A percentile compares a stretch with the other conserved stretches of the same genome.
Conservation (phyloP, 2,113 vertebrate species). For the Bagarius yarrelli region DNA sequence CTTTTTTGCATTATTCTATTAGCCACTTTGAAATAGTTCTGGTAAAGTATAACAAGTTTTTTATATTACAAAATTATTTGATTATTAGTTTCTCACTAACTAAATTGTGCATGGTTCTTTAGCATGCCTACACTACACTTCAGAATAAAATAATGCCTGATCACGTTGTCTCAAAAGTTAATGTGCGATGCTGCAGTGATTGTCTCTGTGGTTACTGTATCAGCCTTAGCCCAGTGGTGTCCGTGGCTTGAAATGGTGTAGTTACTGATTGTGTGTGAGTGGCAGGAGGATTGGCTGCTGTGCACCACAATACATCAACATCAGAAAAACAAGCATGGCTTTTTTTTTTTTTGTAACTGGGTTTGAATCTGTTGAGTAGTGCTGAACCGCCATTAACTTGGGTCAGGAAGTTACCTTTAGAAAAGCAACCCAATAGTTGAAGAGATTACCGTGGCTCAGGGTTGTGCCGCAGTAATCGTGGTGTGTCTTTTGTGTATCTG, state of each 20-base stretch:
- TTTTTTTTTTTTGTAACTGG: background rate
- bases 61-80: no score
- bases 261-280: conserved; percentile 44
- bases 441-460: background rate
- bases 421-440: background rate
- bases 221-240: background rate
- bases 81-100: no score
- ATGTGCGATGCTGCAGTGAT: background rate
- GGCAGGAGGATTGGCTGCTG: conserved; percentile 10
- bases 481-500: background rate
- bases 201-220: background rate
- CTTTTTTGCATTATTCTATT: no score
- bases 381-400: background rate
- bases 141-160: background rate
- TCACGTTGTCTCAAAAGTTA: background rate
- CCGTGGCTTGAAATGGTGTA: conserved; percentile 40
- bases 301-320: background rate
- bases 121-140: background rate
- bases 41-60: no score
- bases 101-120: background rate
- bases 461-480: background rate
- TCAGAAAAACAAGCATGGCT: background rate
- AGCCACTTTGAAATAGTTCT: no score
- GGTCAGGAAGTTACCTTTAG: background rate
- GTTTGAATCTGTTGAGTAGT: background rate